Conservation (phyloP, 2,797 vertebrate genomes). For the Alcedo atthis region DNA sequence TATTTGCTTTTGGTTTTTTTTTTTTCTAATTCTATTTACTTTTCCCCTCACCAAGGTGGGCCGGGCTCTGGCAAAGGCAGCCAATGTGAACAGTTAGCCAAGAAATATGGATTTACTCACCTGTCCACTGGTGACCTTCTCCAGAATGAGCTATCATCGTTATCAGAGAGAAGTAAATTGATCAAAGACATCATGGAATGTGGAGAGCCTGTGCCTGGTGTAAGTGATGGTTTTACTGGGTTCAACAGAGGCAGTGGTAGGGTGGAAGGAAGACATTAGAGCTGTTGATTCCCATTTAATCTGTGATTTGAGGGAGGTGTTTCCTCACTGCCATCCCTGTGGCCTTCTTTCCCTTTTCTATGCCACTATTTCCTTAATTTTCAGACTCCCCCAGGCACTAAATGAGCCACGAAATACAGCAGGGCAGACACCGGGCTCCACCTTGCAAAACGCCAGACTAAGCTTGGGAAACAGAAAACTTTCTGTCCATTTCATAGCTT, state of each 20-base stretch:
- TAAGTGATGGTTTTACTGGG: constrained; percentile 61
- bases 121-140: constrained; percentile 84
- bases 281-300: neutral
- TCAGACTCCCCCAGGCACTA: neutral
- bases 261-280: neutral
- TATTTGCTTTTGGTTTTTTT: neutral
- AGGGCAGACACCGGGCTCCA: neutral
- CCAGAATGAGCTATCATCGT: constrained; percentile 81
- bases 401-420: neutral
- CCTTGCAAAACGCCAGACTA: neutral
- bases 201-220: constrained; percentile 85
- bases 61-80: constrained; percentile 91
- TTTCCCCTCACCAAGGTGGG: constrained; percentile 80
- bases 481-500: constrained; percentile 5
- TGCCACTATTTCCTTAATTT: neutral
- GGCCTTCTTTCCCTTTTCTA: neutral
- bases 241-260: neutral
- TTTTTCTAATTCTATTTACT: constrained; percentile 10
- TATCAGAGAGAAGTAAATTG: constrained; percentile 85
- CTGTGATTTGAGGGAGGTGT: neutral
- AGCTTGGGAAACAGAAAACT: constrained; percentile 22
- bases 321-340: neutral
- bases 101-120: constrained; percentile 84
- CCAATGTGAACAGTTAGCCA: constrained; percentile 87
- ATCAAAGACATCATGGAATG: constrained; percentile 85